Evolutionary conservation across 2,797 vertebrate species (phyloP), one percentile per base, ranked within the genome.

Genomic region (Clarias pachynema): DNA sequence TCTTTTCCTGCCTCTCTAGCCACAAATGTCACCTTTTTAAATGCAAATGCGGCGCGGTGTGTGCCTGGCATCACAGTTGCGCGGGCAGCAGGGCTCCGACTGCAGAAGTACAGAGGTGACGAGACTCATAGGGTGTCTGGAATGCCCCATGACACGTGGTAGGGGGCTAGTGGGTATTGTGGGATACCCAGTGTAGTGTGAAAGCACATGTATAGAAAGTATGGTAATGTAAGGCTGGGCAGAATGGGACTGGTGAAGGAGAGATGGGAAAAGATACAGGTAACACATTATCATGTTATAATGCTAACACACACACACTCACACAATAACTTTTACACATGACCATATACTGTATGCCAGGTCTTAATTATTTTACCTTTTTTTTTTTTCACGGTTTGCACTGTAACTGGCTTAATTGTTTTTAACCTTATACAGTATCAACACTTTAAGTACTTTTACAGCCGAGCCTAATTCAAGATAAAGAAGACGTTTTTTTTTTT

Each of bases 21-120:
- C 63, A 79, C 65, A 94, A 94, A 94, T 95, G 94, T 94, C 94
- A 95, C 94, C 94, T 95, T 96, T 95, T 94, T 94, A 93, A 94
- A 95, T 95, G 94, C 91, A 94, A 95, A 95, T 95, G 88, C 87
- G 5, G 24, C 77, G 9, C 49, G 89, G 87, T 92, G 93, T 91
- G 93, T 66, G 79, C 65, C 44, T 60, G 59, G 69, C 72, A 7
- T 78, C 79, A 65, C 72, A 57, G 80, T 83, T 24, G 44, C 31
- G 3, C 15, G 24, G 59, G 81, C 87, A 84, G 80, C 66, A 57
- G 4, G 53, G n/a, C 57, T 81, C 78, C n/a, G 34, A 10, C 16
- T 12, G 26, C 72, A 12, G 9, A 18, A 26, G 63, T 49, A 69
- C 73, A 14, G 70, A 22, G 78, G 66, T 83, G 86, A 87, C 84